phyloP scores from a whole-genome alignment of 2,888 invertebrate species.

The Athripsodes cinereus region DNA sequence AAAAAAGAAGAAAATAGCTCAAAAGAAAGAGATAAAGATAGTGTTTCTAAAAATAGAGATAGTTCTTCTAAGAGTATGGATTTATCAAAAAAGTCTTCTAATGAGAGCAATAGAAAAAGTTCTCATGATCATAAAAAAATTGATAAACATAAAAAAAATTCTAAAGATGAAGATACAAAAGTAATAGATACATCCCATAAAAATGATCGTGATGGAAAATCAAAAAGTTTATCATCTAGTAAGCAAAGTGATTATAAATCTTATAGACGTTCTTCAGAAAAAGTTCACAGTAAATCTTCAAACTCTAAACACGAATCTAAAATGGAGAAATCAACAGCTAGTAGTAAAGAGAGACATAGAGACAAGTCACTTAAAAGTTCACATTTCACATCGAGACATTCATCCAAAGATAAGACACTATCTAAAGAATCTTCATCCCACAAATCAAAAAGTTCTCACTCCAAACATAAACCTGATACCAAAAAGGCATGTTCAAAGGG shows the following conservation, averaged over 20 bases:
- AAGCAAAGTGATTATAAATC: constrained; percentile 1
- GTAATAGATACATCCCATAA: not conserved
- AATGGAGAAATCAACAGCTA: not conserved
- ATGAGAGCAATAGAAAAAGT: not conserved
- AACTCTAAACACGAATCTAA: constrained; percentile 7
- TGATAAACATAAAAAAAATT: not conserved
- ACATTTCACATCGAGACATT: not conserved
- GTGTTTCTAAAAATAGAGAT: not conserved
- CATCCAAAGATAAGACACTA: not conserved
- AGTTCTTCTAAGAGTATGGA: not conserved
- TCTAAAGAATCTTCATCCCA: not conserved
- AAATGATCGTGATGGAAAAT: not conserved
- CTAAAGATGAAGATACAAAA: not conserved
- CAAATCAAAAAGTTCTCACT: not conserved
- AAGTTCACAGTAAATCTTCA: constrained; percentile 1
- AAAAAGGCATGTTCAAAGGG: not conserved
- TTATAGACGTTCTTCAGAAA: constrained; percentile 2
- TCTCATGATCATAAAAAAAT: not conserved
- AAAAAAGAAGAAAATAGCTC: not conserved
- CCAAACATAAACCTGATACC: not conserved
- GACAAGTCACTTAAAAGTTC: constrained; percentile 2
- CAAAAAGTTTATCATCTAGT: constrained; percentile 5
- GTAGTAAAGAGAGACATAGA: not conserved
- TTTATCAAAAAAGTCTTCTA: not conserved
- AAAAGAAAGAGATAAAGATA: not conserved